Evolutionary conservation across 92 coral and sea anemone species (phyloP), one percentile per base, ranked within the genome.

Genomic region (Micromussa lordhowensis): DNA sequence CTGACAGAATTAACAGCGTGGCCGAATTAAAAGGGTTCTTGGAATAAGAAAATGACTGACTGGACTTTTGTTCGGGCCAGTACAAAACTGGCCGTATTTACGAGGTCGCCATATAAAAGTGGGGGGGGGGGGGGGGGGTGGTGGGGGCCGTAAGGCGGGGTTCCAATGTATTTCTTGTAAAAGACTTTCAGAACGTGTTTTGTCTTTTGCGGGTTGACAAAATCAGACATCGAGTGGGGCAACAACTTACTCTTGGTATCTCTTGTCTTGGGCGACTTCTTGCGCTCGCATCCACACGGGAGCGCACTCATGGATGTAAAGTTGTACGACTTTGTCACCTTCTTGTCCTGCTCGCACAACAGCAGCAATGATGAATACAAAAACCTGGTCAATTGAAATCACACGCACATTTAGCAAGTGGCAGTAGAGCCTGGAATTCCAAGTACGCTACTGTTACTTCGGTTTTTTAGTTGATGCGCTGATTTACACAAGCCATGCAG

Each of bases 281-380:
- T 91, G 77, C 90, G 91, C 3, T 92, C 92, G 64, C 99, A 97
- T 9, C 99, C 98, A 82, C 99, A 97, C 14, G 99, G 99, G 68
- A 97, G 90, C 0, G 99, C 94, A 48, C 95, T 97, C 94, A 97
- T 93, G 68, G 95, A 89, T 2, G 99, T 95, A 70, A 97, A 97
- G 89, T 93, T 97, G 84, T 94, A 97, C 38, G 99, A 87, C 72
- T 91, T 95, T 51, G 94, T 71, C 75, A 91, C 90, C 9, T 80
- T 88, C 84, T 82, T 91, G 81, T 95, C 98, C 51, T 89, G 94
- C 75, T 90, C 94, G 81, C 94, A 94, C 69, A 97, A 91, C 82
- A 88, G 82, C 31, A 89, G 79, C 81, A 94, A 55, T 9, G 98
- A 94, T 32, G 96, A 93, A 64, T 89, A 86, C 34, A 93, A 51